Conservation (phyloP, 2,797 vertebrate species). For the Crypturellus tataupa region DNA sequence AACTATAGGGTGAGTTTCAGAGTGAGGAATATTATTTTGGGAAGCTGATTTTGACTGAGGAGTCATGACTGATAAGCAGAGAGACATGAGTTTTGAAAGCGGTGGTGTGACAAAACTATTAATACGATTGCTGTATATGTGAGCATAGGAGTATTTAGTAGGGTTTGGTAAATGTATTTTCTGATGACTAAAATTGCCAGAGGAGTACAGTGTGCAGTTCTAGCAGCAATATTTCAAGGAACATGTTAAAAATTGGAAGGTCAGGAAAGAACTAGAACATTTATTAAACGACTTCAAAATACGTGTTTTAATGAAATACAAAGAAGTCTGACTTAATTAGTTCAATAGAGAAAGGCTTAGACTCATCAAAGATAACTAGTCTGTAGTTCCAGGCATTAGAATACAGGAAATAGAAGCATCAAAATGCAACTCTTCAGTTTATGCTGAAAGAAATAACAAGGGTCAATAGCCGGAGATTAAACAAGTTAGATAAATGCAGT, state of each 20-base stretch:
- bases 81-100: not conserved
- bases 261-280: not conserved
- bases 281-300: conserved; percentile 22
- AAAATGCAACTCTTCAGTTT: not conserved
- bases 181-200: conserved; percentile 5
- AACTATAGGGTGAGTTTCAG: conserved; percentile 36
- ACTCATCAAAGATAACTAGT: conserved; percentile 7
- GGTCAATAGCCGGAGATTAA: not conserved
- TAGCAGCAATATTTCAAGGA: conserved; percentile 26
- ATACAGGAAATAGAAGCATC: not conserved
- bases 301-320: conserved; percentile 11
- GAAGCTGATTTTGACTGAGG: conserved; percentile 2
- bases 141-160: not conserved
- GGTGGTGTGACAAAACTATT: not conserved
- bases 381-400: not conserved
- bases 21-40: conserved; percentile 10
- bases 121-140: not conserved
- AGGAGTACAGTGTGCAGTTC: not conserved
- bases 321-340: conserved; percentile 8
- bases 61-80: not conserved
- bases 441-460: not conserved
- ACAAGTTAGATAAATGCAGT: not conserved
- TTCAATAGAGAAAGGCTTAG: conserved; percentile 35
- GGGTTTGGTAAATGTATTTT: not conserved
- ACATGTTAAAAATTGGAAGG: conserved; percentile 5